A percentile compares a stretch with the other conserved stretches of the same genome.
phyloP scores from a whole-genome alignment of 2,113 vertebrate species.

The Paratilapia polleni region DNA sequence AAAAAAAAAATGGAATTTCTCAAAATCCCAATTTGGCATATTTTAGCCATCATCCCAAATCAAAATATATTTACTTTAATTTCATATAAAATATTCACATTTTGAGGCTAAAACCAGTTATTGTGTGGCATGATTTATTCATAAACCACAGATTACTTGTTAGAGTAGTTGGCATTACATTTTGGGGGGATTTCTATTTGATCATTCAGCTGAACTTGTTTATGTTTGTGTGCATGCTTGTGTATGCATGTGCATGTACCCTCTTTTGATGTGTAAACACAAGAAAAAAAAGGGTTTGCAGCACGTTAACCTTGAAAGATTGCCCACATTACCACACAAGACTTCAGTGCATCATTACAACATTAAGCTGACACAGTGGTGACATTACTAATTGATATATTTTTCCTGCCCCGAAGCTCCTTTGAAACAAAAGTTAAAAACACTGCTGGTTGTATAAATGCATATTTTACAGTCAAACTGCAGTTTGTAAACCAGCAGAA shows the following conservation, averaged over 20 bases:
- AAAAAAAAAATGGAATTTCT: not conserved
- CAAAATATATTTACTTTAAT: not conserved
- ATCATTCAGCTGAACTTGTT: not conserved
- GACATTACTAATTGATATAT: slow-evolving; percentile 5
- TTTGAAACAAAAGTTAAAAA: not conserved
- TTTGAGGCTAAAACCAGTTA: not conserved
- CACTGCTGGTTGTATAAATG: slow-evolving; percentile 13
- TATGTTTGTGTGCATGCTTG: slow-evolving; percentile 21
- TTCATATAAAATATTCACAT: not conserved
- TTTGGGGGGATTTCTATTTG: not conserved
- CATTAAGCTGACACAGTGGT: not conserved
- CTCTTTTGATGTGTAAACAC: not conserved
- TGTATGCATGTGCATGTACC: slow-evolving; percentile 10
- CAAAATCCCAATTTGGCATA: not conserved
- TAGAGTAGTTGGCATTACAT: not conserved
- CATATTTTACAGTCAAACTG: slow-evolving; percentile 37
- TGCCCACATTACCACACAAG: not conserved
- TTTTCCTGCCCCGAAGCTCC: not conserved
- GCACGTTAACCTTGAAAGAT: not conserved
- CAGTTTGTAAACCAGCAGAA: slow-evolving; percentile 5
- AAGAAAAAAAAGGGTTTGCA: not conserved
- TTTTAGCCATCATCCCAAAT: not conserved
- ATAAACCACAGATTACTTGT: not conserved
- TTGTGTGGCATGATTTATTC: not conserved
- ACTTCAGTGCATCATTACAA: slow-evolving; percentile 7